Evolutionary conservation across 2,888 invertebrate species (phyloP), one percentile per base, ranked within the genome.

Genomic region (Parnassius orleans): DNA sequence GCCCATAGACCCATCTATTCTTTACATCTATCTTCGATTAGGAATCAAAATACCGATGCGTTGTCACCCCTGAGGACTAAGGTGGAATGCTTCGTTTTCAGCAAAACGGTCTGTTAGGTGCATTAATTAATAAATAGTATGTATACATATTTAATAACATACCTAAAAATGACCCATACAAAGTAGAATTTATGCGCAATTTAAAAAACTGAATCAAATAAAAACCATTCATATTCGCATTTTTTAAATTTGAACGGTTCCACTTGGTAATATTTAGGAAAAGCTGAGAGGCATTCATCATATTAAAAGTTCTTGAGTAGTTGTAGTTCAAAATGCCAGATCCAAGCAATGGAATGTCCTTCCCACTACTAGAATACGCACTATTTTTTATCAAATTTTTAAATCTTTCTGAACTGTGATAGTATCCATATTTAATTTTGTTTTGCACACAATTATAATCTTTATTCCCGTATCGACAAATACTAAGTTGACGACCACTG

Each of bases 181-280:
- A 68, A 1, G 89, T 90, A 33, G 90, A 86, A 72, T 90, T 90
- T 0, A 71, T 69, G 9, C 87, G 78, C 1, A 87, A 85, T 82
- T 90, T 91, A 59, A 90, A 87, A 68, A 88, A 89, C 66, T 91
- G 90, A 42, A 88, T 66, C 1, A 88, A 50, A 66, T 82, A 75
- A n/a, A 85, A 70, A 12, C 70, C 65, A n/a, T 59, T 46, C 11
- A 55, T 53, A 12, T 64, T 51, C 33, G 69, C 63, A 3, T 66
- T 64, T 46, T 74, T 68, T 12, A 42, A 46, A 52, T 64, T 65
- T 14, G 15, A 47, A 53, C 33, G 33, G 33, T 62, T 67, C 76
- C 79, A 75, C 47, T 66, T 67, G 10, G 64, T 75, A 43, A 75
- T 69, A 24, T 64, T 71, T 24, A 86, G 60, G 10, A 78, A 77